Conservation (phyloP, 1,140 invertebrate genomes). For the Bathynomus jamesi region DNA sequence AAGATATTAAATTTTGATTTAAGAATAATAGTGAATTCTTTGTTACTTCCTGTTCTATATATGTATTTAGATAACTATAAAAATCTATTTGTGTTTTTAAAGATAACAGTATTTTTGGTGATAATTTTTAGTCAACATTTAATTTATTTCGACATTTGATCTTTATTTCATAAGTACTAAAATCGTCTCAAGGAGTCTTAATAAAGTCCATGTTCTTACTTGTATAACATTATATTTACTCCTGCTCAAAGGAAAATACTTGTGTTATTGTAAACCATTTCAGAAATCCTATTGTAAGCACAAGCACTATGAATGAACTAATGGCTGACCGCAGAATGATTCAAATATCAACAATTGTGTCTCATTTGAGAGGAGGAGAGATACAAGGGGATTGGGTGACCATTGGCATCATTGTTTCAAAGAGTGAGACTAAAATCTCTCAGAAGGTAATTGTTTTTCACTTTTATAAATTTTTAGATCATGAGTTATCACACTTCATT, state of each 20-base stretch:
- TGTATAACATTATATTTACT: not conserved
- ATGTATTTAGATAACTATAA: slow-evolving; percentile 5
- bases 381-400: slow-evolving; percentile 73
- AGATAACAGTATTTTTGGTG: not conserved
- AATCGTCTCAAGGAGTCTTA: not conserved
- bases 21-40: too few species aligned
- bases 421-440: slow-evolving; percentile 62
- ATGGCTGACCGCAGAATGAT: slow-evolving; percentile 64
- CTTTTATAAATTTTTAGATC: too few species aligned
- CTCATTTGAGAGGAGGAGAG: slow-evolving; percentile 42
- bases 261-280: slow-evolving; percentile 10
- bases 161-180: not conserved
- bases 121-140: not conserved
- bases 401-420: slow-evolving; percentile 71
- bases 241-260: not conserved
- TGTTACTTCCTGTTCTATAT: slow-evolving; percentile 9
- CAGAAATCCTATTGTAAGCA: slow-evolving; percentile 70
- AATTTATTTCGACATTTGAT: not conserved
- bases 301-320: slow-evolving; percentile 55
- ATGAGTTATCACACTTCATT: too few species aligned
- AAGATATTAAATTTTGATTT: not conserved
- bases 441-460: slow-evolving; percentile 62
- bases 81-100: not conserved
- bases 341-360: slow-evolving; percentile 54
- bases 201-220: not conserved